These are phyloP conservation scores for Muscicapa comitata DNA, from an alignment of 2,797 vertebrate species.

Conservation along the genomic window DNA sequence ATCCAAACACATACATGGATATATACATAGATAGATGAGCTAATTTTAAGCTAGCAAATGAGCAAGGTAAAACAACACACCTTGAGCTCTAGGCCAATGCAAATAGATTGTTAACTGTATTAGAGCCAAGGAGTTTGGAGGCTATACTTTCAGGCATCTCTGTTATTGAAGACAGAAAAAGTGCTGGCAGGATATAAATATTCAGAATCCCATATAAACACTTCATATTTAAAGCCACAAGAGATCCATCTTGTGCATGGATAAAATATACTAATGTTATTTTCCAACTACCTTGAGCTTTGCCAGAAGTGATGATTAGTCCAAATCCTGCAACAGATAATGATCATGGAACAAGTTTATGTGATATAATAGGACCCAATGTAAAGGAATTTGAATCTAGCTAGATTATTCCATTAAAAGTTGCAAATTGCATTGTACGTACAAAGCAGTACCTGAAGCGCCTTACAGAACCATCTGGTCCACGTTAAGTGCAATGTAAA, in stretches of 20 bases:
- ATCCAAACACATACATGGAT: not conserved
- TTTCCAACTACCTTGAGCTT: not conserved
- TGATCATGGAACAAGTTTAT: not conserved
- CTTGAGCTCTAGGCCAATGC: not conserved
- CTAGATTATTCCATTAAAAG: conserved; percentile 58
- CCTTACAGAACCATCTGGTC: conserved; percentile 82
- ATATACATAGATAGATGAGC: not conserved
- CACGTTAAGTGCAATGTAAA: conserved; percentile 85
- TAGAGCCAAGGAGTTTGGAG: not conserved
- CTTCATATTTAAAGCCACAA: not conserved
- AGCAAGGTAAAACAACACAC: not conserved
- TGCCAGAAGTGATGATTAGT: conserved; percentile 20
- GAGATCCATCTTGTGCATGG: not conserved
- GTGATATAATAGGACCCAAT: not conserved
- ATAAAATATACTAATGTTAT: not conserved
- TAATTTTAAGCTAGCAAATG: conserved; percentile 2
- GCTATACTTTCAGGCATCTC: not conserved
- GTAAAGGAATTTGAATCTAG: conserved; percentile 38
- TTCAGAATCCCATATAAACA: not conserved
- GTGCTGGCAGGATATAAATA: not conserved
- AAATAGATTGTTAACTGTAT: not conserved
- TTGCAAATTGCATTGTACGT: conserved; percentile 40
- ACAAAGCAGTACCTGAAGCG: conserved; percentile 76
- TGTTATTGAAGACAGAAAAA: not conserved
- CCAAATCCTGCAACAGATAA: not conserved